Conservation (phyloP, 2,797 vertebrate species). For the Parauchenoglanis ngamensis region DNA sequence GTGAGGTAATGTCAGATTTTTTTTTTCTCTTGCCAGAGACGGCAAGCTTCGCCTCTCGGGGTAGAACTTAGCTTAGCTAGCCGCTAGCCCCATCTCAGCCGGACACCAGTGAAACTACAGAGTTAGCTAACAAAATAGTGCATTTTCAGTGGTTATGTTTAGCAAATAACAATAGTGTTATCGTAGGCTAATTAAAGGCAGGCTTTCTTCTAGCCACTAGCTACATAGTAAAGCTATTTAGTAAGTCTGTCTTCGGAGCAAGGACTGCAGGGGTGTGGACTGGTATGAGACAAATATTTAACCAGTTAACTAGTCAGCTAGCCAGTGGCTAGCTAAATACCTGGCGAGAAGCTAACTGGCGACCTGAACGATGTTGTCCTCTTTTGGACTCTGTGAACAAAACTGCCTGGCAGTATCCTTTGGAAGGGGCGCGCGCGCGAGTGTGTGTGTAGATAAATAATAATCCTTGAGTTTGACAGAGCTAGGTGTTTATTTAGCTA, state of each 20-base stretch:
- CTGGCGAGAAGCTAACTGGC: slow-evolving; percentile 19
- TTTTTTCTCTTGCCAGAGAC: not conserved
- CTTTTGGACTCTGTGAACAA: slow-evolving; percentile 64
- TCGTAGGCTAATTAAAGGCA: not conserved
- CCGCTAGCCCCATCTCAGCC: not conserved
- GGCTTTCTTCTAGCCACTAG: not conserved
- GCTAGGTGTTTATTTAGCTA: not conserved
- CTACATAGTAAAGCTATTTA: not conserved
- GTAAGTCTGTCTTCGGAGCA: not conserved
- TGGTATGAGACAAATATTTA: slow-evolving; percentile 22
- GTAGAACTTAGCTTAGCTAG: slow-evolving; percentile 12
- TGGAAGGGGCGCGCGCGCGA: not conserved
- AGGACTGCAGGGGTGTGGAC: slow-evolving; percentile 23
- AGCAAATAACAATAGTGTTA: not conserved
- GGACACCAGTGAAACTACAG: not conserved
- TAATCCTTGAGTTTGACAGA: not conserved
- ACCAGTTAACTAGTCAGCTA: not conserved
- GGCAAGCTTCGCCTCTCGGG: not conserved
- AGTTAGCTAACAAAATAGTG: not conserved
- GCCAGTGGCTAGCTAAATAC: slow-evolving; percentile 4
- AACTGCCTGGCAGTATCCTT: slow-evolving; percentile 82
- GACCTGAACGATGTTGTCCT: slow-evolving; percentile 68
- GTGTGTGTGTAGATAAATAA: not conserved
- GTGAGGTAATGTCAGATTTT: not conserved
- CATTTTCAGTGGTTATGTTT: not conserved